Evolutionary conservation across 2,113 vertebrate genomes (phyloP).

Genomic region (Romanogobio albipinnatus): DNA sequence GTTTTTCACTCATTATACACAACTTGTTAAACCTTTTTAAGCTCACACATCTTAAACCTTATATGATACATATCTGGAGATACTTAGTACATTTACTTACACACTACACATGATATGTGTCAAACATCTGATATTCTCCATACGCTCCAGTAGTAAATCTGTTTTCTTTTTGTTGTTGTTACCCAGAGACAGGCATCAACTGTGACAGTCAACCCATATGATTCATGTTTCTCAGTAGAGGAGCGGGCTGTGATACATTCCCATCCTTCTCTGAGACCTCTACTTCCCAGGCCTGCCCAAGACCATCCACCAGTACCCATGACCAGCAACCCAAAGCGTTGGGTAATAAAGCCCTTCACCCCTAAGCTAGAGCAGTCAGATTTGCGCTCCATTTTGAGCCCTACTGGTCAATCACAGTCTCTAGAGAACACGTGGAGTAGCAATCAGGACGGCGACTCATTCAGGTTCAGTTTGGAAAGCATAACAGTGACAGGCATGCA

Average conservation of each 20-base stretch:
- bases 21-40: background rate
- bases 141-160: background rate
- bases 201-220: background rate
- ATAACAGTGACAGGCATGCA: constrained; percentile 49
- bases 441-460: background rate
- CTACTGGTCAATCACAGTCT: background rate
- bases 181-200: constrained; percentile 59
- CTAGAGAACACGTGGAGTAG: constrained; percentile 36
- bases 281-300: background rate
- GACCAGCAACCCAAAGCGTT: constrained; percentile 68
- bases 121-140: background rate
- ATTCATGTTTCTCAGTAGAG: background rate
- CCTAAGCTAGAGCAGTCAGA: constrained; percentile 71
- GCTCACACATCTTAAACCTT: background rate
- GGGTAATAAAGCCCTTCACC: constrained; percentile 72
- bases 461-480: constrained; percentile 31
- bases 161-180: background rate
- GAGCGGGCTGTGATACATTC: constrained; percentile 24
- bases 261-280: constrained; percentile 20
- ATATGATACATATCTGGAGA: background rate
- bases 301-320: constrained; percentile 55
- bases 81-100: background rate
- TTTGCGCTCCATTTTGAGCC: constrained; percentile 61
- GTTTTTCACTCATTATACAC: background rate
- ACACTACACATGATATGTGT: background rate